Evolutionary conservation across 2,888 invertebrate species (phyloP), one percentile per base, ranked within the genome.

Genomic region (Automeris io): DNA sequence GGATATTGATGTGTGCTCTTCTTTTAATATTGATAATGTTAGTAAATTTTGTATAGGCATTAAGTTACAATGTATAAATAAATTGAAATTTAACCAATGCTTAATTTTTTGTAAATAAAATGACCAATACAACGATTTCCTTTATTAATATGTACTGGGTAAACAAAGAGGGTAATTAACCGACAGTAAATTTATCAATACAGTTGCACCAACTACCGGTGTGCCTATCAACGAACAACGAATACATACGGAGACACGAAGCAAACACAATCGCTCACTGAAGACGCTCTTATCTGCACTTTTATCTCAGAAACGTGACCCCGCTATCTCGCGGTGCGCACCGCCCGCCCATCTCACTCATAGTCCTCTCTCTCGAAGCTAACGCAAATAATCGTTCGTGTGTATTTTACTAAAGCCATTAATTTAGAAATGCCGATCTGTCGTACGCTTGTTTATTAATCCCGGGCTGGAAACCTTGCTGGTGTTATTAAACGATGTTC

Each of bases 261-360:
- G 57, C 61, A 56, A 64, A 76, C 74, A 83, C 80, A 80, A 78
- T 73, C 74, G 73, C 55, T 57, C 59, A 61, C 67, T 71, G 75
- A 77, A 79, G 75, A 74, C 67, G 73, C 25, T 46, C 57, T 78
- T 86, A 86, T 85, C 85, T 70, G 25, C 12, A 33, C 54, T 59
- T 66, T 80, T 85, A 85, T 85, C 86, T 76, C 45, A 51, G 61
- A 75, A 77, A 80, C 82, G 82, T 80, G 86, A 85, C 85, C 85
- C 72, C 70, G 51, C 72, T 85, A 82, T 85, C 85, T 53, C 37
- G 61, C 51, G 61, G 31, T 40, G 58, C 61, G 44, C 65, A 52
- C 70, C 74, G 74, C 77, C 81, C 79, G 75, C 78, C 78, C 81
- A 77, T 77, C 77, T 70, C 67, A 63, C 69, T 61, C 54, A 53